These are phyloP conservation scores for Cyprinodon variegatus DNA, from an alignment of 2,113 vertebrate genomes.

Conservation along the genomic window DNA sequence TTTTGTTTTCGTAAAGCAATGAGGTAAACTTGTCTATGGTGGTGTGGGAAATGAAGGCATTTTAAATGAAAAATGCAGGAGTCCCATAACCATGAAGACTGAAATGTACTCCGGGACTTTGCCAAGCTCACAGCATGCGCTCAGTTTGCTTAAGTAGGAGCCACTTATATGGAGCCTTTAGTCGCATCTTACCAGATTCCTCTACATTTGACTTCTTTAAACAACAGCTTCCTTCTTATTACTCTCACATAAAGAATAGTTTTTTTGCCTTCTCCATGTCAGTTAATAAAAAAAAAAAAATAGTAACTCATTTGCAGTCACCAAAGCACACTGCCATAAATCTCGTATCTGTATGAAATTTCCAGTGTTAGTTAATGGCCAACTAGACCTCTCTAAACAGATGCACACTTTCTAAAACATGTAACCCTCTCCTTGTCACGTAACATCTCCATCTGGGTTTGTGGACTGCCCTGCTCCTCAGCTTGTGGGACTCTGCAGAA, in stretches of 20 bases:
- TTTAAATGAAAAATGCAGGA: no score
- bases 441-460: conserved; percentile 73
- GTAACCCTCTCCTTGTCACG: conserved; percentile 76
- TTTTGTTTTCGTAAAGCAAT: no score
- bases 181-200: no score
- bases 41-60: no score
- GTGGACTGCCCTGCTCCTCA: conserved; percentile 75
- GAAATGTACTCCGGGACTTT: no score
- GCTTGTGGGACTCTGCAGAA: conserved; percentile 78
- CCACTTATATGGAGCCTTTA: no score
- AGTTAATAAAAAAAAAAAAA: not conserved
- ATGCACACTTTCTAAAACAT: conserved; percentile 32
- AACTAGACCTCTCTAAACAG: conserved; percentile 18
- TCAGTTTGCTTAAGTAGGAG: no score
- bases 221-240: no score
- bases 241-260: conserved; percentile 56
- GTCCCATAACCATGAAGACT: no score
- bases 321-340: conserved; percentile 23
- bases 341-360: conserved; percentile 16
- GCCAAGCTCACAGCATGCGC: no score
- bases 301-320: conserved; percentile 13
- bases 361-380: conserved; percentile 9
- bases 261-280: conserved; percentile 18
- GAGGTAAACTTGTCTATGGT: no score
- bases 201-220: no score